Percentiles rank a stretch among this genome's conserved stretches.
These are phyloP conservation scores for Bombus impatiens DNA, from an alignment of 1,140 invertebrate genomes.

Conservation along the genomic window DNA sequence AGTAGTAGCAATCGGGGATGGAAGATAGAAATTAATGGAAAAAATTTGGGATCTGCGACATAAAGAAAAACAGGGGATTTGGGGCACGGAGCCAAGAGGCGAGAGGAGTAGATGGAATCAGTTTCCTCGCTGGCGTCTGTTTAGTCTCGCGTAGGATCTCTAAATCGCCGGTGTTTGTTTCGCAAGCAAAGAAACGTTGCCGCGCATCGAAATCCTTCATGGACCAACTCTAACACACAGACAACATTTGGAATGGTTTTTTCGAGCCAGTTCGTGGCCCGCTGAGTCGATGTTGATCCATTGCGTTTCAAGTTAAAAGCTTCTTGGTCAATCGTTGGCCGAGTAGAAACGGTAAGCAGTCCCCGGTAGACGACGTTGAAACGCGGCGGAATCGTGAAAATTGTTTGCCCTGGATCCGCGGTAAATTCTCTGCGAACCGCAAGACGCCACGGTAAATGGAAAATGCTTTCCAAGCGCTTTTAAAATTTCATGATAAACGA, in stretches of 20 bases:
- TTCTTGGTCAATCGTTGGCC: conserved; percentile 28
- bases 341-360: not conserved
- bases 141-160: conserved; percentile 50
- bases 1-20: not conserved
- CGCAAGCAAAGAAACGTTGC: conserved; percentile 64
- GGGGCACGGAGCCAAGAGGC: conserved; percentile 31
- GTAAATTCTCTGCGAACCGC: conserved; percentile 21
- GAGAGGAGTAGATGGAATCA: conserved; percentile 39
- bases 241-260: not conserved
- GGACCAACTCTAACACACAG: conserved; percentile 36
- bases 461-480: not conserved
- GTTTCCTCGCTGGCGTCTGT: conserved; percentile 53
- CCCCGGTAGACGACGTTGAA: not conserved
- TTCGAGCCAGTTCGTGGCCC: conserved; percentile 61
- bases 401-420: not conserved
- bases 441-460: too few relatives aligned
- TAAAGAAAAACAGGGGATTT: conserved; percentile 47
- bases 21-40: conserved; percentile 43
- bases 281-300: conserved; percentile 60
- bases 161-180: conserved; percentile 71
- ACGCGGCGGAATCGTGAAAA: conserved; percentile 1
- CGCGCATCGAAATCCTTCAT: conserved; percentile 63
- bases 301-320: conserved; percentile 53
- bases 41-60: conserved; percentile 38
- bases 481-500: conserved; percentile 28